phyloP scores from a whole-genome alignment of 2,113 vertebrate species.

The Menidia beryllina region DNA sequence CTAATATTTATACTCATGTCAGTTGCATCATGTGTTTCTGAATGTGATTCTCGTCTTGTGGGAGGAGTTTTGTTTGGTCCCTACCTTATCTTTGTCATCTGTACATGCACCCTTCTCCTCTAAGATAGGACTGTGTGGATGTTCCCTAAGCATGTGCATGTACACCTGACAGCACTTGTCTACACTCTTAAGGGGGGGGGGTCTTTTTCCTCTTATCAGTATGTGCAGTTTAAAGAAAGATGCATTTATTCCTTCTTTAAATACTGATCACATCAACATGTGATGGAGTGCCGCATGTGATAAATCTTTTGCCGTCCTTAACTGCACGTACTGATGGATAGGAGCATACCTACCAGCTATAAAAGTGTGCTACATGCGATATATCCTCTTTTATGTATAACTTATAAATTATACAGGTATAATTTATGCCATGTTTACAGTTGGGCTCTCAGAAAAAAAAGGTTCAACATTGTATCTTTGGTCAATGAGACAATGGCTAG shows the following conservation, averaged over 20 bases:
- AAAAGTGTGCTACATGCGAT: slow-evolving; percentile 63
- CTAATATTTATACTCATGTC: slow-evolving; percentile 52
- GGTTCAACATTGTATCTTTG: slow-evolving; percentile 65
- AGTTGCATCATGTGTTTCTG: slow-evolving; percentile 47
- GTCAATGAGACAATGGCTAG: slow-evolving; percentile 53
- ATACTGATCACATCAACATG: slow-evolving; percentile 45
- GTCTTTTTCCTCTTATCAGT: slow-evolving; percentile 60
- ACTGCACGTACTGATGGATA: slow-evolving; percentile 59
- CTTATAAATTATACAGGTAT: slow-evolving; percentile 78
- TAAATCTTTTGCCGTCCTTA: slow-evolving; percentile 38
- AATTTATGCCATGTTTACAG: slow-evolving; percentile 72
- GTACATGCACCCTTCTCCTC: slow-evolving; percentile 50
- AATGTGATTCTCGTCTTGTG: slow-evolving; percentile 51
- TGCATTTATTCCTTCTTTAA: slow-evolving; percentile 17
- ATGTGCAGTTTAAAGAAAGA: slow-evolving; percentile 54
- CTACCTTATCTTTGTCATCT: slow-evolving; percentile 63
- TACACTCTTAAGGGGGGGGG: slow-evolving; percentile 60
- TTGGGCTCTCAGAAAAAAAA: slow-evolving; percentile 68
- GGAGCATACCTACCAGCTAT: slow-evolving; percentile 45
- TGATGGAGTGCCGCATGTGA: slow-evolving; percentile 10
- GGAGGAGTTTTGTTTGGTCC: slow-evolving; percentile 65
- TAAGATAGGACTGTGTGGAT: slow-evolving; percentile 8
- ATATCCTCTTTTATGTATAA: slow-evolving; percentile 67
- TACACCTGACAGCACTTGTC: slow-evolving; percentile 66
- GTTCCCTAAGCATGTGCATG: slow-evolving; percentile 56